These are phyloP conservation scores for Psettodes erumei DNA, from an alignment of 2,113 vertebrate species.

Conservation along the genomic window DNA sequence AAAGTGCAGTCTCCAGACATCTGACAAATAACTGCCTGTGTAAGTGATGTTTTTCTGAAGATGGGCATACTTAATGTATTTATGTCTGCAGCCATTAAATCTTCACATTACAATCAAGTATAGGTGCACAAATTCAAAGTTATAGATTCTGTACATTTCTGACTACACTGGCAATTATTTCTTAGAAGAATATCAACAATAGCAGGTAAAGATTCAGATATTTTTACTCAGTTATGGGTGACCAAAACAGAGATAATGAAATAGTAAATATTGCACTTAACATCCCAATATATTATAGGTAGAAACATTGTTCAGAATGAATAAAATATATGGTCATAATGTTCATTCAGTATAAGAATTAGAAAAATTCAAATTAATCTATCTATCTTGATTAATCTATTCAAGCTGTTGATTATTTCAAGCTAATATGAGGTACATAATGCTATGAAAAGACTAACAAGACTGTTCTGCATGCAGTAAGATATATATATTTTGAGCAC, in stretches of 20 bases:
- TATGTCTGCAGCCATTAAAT: background rate
- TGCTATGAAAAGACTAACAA: no score
- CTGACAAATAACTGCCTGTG: background rate
- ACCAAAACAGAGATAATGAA: background rate
- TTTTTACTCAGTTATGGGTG: background rate
- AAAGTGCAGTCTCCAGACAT: slow-evolving; percentile 8
- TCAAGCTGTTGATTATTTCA: no score
- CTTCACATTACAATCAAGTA: background rate
- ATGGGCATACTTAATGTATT: background rate
- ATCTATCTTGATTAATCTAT: no score
- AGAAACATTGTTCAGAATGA: background rate
- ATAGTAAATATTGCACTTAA: background rate
- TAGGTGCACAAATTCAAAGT: background rate
- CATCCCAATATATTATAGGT: background rate
- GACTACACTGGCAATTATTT: background rate
- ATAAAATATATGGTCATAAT: background rate
- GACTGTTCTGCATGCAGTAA: slow-evolving; percentile 42
- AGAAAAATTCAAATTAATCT: no score
- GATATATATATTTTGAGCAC: slow-evolving; percentile 45
- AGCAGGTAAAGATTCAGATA: background rate
- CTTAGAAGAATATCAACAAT: background rate
- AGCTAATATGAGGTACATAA: no score
- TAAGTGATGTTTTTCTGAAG: background rate
- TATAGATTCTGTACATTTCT: background rate
- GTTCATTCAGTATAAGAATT: no score